Conservation (phyloP, 2,113 vertebrate genomes). For the Mormyrus lacerda region DNA sequence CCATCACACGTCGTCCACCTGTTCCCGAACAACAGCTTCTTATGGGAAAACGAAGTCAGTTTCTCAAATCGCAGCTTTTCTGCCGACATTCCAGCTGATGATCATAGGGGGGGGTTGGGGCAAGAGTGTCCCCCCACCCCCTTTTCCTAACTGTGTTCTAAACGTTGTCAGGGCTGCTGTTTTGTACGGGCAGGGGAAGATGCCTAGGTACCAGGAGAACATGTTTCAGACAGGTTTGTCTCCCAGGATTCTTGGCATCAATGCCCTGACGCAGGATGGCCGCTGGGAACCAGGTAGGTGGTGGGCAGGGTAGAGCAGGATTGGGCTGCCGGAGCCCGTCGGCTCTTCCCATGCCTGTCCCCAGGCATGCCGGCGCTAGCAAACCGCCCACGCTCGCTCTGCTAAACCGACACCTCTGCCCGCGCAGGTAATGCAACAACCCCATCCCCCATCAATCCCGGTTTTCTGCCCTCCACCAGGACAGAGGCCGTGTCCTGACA, state of each 20-base stretch:
- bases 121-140: too few relatives aligned
- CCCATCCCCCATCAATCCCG: not conserved
- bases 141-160: not conserved
- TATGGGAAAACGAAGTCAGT: not conserved
- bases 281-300: not conserved
- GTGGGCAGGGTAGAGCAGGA: not conserved
- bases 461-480: not conserved
- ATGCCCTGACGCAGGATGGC: not conserved
- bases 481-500: not conserved
- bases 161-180: not conserved
- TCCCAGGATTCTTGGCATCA: not conserved
- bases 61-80: constrained; percentile 3
- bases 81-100: not conserved
- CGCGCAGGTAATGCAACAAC: not conserved
- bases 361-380: not conserved
- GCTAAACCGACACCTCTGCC: not conserved
- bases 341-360: not conserved
- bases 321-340: not conserved
- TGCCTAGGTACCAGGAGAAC: not conserved
- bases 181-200: not conserved
- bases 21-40: not conserved
- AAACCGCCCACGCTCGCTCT: not conserved
- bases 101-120: not conserved
- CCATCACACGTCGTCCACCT: not conserved
- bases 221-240: not conserved